Evolutionary conservation across 2,797 vertebrate species (phyloP).

Genomic region (Linurgus olivaceus): DNA sequence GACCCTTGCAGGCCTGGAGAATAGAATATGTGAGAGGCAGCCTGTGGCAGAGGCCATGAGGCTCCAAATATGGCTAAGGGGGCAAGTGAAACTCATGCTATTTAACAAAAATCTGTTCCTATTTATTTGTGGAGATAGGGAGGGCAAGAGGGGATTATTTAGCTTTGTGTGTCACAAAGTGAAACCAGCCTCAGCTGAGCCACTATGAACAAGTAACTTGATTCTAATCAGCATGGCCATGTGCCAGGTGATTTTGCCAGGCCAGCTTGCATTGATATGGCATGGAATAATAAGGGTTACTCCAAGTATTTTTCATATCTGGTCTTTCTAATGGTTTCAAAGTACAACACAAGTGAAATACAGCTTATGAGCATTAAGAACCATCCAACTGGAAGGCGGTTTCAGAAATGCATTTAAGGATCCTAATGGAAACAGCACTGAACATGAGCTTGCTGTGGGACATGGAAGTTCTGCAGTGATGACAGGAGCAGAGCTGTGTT

Average conservation of each 20-base stretch:
- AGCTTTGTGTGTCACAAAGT: not conserved
- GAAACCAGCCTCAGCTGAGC: not conserved
- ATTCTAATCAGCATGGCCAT: not conserved
- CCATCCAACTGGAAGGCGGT: not conserved
- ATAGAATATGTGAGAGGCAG: not conserved
- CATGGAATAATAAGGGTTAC: not conserved
- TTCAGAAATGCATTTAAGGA: not conserved
- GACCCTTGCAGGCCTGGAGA: not conserved
- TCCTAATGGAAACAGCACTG: not conserved
- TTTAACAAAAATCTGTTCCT: not conserved
- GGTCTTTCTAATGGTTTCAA: not conserved
- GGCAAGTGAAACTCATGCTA: not conserved
- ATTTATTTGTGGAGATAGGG: not conserved
- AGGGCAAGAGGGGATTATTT: not conserved
- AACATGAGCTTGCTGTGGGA: not conserved
- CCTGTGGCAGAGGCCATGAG: not conserved
- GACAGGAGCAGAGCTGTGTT: not conserved
- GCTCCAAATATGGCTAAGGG: not conserved
- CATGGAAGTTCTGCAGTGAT: not conserved
- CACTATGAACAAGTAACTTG: not conserved
- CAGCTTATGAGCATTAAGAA: not conserved
- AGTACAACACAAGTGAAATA: not conserved
- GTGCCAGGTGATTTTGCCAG: not conserved
- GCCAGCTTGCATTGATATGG: not conserved
- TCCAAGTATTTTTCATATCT: not conserved